These are phyloP conservation scores for Listronotus oregonensis DNA, from an alignment of 1,140 invertebrate species.

Conservation along the genomic window DNA sequence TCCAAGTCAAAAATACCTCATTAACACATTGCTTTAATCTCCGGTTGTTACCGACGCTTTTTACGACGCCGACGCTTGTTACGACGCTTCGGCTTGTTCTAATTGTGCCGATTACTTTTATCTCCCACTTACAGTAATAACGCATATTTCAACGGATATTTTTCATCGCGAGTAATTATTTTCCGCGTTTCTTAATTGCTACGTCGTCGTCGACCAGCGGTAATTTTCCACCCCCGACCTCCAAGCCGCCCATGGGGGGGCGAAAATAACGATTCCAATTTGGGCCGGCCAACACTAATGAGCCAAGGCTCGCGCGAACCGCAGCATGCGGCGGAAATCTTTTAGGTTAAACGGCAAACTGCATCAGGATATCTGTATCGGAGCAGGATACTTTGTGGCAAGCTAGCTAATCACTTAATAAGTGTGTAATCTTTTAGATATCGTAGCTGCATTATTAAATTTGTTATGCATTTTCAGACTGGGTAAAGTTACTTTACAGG, in stretches of 20 bases:
- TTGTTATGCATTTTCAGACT: too few relatives aligned
- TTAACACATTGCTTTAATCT: too few relatives aligned
- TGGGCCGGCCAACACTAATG: slow-evolving; percentile 30
- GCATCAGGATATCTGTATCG: slow-evolving; percentile 23
- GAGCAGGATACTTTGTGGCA: slow-evolving; percentile 14
- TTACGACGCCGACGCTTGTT: too few relatives aligned
- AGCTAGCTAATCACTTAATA: too few relatives aligned
- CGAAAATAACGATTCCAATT: slow-evolving; percentile 36
- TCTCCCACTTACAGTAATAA: slow-evolving; percentile 16
- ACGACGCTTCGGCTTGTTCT: neutral
- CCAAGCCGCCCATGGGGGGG: neutral
- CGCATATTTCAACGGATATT: slow-evolving; percentile 12
- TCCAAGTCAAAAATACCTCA: too few relatives aligned
- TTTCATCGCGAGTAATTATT: slow-evolving; percentile 26
- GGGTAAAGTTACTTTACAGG: too few relatives aligned
- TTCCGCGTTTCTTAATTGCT: slow-evolving; percentile 31
- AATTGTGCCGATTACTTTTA: slow-evolving; percentile 15
- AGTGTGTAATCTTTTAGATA: too few relatives aligned
- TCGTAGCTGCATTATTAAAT: too few relatives aligned
- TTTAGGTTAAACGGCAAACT: slow-evolving; percentile 11
- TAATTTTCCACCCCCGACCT: slow-evolving; percentile 12
- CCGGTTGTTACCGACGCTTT: too few relatives aligned
- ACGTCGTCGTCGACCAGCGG: slow-evolving; percentile 14
- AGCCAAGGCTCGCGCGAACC: slow-evolving; percentile 28
- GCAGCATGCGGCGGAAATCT: slow-evolving; percentile 26